phyloP scores from a whole-genome alignment of 2,888 invertebrate genomes.

The Strigamia crassipes region DNA sequence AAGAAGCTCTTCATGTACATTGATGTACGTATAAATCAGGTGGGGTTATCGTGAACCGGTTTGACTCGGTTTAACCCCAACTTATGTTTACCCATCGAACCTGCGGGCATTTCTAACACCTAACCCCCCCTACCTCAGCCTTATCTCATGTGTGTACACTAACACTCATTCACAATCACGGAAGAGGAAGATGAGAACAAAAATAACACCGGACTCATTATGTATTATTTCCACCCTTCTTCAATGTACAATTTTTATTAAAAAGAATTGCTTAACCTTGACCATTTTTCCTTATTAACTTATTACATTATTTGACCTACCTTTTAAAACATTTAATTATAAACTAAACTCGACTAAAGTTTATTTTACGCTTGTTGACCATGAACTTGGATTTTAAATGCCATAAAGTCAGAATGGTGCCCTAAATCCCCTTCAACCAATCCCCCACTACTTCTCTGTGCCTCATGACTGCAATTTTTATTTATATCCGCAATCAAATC shows the following conservation, averaged over 20 bases:
- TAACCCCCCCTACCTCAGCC: not conserved
- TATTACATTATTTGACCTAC: not conserved
- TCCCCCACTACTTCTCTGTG: not conserved
- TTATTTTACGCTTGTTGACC: conserved; percentile 18
- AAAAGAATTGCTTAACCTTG: not conserved
- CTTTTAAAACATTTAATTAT: not conserved
- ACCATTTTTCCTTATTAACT: not conserved
- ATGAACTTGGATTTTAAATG: conserved; percentile 34
- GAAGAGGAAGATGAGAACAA: conserved; percentile 10
- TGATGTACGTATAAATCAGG: conserved; percentile 39
- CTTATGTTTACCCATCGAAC: conserved; percentile 10
- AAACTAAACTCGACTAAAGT: not conserved
- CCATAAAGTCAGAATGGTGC: conserved; percentile 34
- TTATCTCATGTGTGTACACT: not conserved
- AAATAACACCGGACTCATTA: not conserved
- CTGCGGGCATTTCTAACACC: conserved; percentile 28
- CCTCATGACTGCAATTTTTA: conserved; percentile 14
- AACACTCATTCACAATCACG: conserved; percentile 26
- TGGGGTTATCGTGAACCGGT: conserved; percentile 23
- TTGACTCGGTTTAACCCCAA: conserved; percentile 17
- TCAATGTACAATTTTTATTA: not conserved
- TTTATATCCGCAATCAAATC: conserved; percentile 28
- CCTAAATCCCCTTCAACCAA: not conserved
- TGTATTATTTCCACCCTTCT: not conserved
- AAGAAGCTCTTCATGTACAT: not conserved